phyloP scores from a whole-genome alignment of 2,113 vertebrate species.

The Dasypus novemcinctus region DNA sequence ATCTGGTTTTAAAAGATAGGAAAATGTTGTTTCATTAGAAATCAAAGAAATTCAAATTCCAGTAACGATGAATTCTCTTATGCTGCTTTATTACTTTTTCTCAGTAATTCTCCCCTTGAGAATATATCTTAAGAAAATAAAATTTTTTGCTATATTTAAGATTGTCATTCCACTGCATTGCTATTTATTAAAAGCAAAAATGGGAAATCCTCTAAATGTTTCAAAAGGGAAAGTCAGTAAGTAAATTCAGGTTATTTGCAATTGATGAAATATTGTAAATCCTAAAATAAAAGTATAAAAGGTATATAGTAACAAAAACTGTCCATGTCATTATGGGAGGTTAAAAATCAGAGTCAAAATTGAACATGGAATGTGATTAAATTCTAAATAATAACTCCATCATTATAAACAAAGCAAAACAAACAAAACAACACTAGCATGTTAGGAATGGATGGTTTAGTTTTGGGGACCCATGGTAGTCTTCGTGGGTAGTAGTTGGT shows the following conservation, averaged over 20 bases:
- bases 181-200: neutral
- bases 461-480: neutral
- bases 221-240: neutral
- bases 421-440: neutral
- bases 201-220: neutral
- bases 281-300: slow-evolving; percentile 3
- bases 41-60: slow-evolving; percentile 33
- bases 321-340: neutral
- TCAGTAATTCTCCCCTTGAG: neutral
- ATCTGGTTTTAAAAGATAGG: neutral
- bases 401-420: neutral
- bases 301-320: neutral
- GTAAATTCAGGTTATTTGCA: neutral
- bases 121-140: neutral
- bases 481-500: neutral
- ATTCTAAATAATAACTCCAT: neutral
- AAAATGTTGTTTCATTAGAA: neutral
- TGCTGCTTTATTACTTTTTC: neutral
- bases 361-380: neutral
- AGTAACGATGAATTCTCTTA: neutral
- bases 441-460: neutral
- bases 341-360: neutral
- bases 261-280: neutral
- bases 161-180: neutral
- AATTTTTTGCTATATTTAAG: neutral